These are phyloP conservation scores for Tenebrio molitor DNA, from an alignment of 1,140 invertebrate species.

Conservation along the genomic window DNA sequence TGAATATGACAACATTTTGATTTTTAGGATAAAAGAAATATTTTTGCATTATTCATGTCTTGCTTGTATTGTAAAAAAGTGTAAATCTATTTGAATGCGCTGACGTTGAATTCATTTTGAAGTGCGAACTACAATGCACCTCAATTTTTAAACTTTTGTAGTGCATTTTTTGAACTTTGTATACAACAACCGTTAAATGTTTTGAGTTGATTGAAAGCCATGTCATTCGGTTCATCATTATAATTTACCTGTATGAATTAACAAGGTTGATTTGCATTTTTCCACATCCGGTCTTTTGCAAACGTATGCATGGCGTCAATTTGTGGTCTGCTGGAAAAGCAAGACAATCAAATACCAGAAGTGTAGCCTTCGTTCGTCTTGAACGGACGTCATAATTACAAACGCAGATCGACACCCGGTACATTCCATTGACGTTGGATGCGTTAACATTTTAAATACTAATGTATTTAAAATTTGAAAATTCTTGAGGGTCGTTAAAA, in stretches of 20 bases:
- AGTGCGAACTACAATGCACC: too few species aligned
- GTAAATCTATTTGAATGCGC: too few species aligned
- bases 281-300: constrained; percentile 26
- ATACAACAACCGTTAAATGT: too few species aligned
- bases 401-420: too few species aligned
- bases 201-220: too few species aligned
- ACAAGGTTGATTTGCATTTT: constrained; percentile 19
- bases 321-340: constrained; percentile 13
- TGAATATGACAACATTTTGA: too few species aligned
- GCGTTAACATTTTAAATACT: constrained; percentile 7
- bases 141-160: too few species aligned
- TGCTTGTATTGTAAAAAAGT: too few species aligned
- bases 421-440: neutral
- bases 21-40: too few species aligned
- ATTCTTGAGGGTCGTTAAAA: constrained; percentile 34
- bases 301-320: constrained; percentile 23
- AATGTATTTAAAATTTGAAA: constrained; percentile 32
- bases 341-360: constrained; percentile 9
- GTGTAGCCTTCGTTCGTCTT: constrained; percentile 7
- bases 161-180: too few species aligned
- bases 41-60: too few species aligned
- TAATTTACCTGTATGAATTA: constrained; percentile 7
- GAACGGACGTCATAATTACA: constrained; percentile 23
- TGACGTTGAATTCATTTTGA: too few species aligned
- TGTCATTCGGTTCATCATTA: neutral